phyloP scores from a whole-genome alignment of 2,888 invertebrate species.

The Xestobium rufovillosum region DNA sequence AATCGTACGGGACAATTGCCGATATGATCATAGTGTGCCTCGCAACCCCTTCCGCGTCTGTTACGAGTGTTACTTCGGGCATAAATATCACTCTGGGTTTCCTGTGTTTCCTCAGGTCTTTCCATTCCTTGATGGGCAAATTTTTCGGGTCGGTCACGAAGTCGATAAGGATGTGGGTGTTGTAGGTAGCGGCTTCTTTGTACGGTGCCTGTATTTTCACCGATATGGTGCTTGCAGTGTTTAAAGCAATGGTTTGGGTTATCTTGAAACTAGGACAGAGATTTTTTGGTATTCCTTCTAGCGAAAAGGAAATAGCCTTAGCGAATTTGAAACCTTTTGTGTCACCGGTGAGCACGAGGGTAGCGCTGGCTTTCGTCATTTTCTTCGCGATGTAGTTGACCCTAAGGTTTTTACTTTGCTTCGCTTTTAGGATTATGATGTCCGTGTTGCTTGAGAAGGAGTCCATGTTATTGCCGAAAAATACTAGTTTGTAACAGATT shows the following conservation, averaged over 20 bases:
- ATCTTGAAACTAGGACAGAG: too few relatives aligned
- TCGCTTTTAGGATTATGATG: conserved; percentile 16
- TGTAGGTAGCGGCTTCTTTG: conserved; percentile 15
- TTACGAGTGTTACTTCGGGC: too few relatives aligned
- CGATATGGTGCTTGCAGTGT: too few relatives aligned
- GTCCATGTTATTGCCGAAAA: conserved; percentile 30
- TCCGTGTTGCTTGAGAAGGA: conserved; percentile 25
- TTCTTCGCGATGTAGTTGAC: conserved; percentile 31
- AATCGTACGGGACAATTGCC: too few relatives aligned
- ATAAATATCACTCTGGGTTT: conserved; percentile 9
- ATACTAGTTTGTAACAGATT: conserved; percentile 29
- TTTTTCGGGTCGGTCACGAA: conserved; percentile 11
- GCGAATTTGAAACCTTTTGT: conserved; percentile 28
- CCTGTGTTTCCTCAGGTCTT: conserved; percentile 17
- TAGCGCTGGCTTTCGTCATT: conserved; percentile 20
- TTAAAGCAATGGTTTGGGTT: too few relatives aligned
- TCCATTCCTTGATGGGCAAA: conserved; percentile 10
- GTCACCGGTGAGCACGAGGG: conserved; percentile 33
- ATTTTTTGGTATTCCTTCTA: conserved; percentile 30
- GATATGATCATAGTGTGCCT: too few relatives aligned
- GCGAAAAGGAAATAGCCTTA: conserved; percentile 27
- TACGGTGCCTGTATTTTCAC: conserved; percentile 24
- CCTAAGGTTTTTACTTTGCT: conserved; percentile 16
- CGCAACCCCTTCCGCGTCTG: too few relatives aligned
- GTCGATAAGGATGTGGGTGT: conserved; percentile 7